Evolutionary conservation across 1,140 invertebrate species (phyloP), one percentile per base, ranked within the genome.

Genomic region (Drosophila biarmipes): DNA sequence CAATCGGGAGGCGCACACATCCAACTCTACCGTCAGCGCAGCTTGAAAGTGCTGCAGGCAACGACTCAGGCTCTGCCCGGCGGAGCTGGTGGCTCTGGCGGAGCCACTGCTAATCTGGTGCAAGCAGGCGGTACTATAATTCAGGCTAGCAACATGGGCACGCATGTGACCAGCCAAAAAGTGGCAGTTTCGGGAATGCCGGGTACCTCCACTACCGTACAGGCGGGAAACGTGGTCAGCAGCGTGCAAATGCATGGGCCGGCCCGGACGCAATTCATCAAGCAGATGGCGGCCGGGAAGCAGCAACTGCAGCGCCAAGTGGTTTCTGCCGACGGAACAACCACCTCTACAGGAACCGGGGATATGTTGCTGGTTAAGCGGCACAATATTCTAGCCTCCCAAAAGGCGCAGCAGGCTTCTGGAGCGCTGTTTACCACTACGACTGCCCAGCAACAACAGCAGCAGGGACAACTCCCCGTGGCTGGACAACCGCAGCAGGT

Each of bases 361-460:
- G 96, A 96, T 84, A 94, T 97, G 93, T 94, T 95, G 10, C 66
- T 96, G 15, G 90, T 96, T 0, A 96, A 96, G 73, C 93, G 94
- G 15, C 95, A 96, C 64, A 93, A 94, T 17, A 94, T 94, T 27
- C 78, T 94, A 40, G 85, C 90, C 2, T 73, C 82, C 31, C 94
- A 94, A 56, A 94, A 95, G 59, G 92, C 92, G 1, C 93, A 94
- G 42, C 51, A 92, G 93, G 38, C 92, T 78, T 49, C 93, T 92
- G 72, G 86, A 24, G 63, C 91, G 43, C 46, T 91, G 7, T 92
- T 90, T n/a, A 80, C 91, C 2, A 91, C 90, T 4, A 77, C 81
- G 7, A 80, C 68, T 38, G 61, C 46, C 29, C 78, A 55, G 40
- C 69, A 73, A 29, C 77, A 80, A 21, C 80, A 81, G 21, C 73